Evolutionary conservation across 2,797 vertebrate species (phyloP).

Genomic region (Premnoplex brunnescens): DNA sequence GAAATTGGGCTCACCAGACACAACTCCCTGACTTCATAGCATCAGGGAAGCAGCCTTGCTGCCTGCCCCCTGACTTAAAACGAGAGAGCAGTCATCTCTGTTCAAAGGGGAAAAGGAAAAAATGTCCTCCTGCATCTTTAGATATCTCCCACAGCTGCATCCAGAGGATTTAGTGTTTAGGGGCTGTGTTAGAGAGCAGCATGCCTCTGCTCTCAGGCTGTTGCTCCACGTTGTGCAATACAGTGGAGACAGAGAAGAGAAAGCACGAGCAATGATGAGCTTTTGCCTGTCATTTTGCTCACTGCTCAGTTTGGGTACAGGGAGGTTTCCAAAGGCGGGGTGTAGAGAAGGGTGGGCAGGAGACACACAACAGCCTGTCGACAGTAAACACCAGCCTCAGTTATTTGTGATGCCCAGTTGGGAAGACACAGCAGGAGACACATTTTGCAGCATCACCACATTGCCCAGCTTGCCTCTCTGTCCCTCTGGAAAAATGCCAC

Average conservation of each 20-base stretch:
- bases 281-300: background rate
- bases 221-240: background rate
- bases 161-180: background rate
- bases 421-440: background rate
- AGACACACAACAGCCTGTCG: background rate
- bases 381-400: background rate
- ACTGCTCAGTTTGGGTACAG: background rate
- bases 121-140: background rate
- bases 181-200: background rate
- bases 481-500: background rate
- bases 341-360: background rate
- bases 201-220: background rate
- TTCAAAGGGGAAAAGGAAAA: background rate
- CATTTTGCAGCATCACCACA: background rate
- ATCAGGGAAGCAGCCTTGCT: background rate
- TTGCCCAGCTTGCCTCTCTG: background rate
- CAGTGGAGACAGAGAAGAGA: background rate
- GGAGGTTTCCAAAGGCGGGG: background rate
- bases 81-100: background rate
- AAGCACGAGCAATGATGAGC: background rate
- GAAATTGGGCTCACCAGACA: background rate
- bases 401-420: background rate
- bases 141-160: background rate
- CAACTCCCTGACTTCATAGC: background rate
- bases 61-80: background rate